These are phyloP conservation scores for Isaurus tuberculatus DNA, from an alignment of 92 coral and sea anemone genomes.

Conservation along the genomic window DNA sequence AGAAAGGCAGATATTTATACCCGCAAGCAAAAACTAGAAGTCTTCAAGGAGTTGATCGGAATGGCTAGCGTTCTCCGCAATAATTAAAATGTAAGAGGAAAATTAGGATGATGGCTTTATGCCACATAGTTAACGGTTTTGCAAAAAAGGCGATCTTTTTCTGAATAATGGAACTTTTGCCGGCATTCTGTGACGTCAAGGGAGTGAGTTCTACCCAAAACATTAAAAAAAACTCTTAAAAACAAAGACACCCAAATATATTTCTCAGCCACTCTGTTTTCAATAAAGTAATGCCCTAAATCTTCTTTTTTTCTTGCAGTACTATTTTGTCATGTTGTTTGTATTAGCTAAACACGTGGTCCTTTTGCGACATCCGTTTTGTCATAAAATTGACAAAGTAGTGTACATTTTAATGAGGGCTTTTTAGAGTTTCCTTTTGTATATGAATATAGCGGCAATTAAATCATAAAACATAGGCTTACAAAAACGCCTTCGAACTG, in stretches of 20 bases:
- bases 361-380: background rate
- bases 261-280: background rate
- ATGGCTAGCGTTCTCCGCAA: background rate
- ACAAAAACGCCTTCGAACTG: background rate
- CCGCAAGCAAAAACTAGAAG: background rate
- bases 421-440: background rate
- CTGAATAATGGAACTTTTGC: background rate
- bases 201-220: background rate
- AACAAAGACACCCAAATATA: background rate
- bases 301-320: background rate
- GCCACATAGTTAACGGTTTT: background rate
- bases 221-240: background rate
- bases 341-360: background rate
- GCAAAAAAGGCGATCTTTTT: background rate
- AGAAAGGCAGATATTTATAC: background rate
- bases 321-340: background rate
- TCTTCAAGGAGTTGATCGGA: background rate
- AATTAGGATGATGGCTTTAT: background rate
- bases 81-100: background rate
- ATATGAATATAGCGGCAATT: background rate
- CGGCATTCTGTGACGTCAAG: background rate
- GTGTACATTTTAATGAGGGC: background rate
- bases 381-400: background rate
- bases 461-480: background rate
- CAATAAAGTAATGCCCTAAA: background rate